These are phyloP conservation scores for Rhinolophus ferrumequinum DNA, from an alignment of 2,113 vertebrate genomes.

Conservation along the genomic window DNA sequence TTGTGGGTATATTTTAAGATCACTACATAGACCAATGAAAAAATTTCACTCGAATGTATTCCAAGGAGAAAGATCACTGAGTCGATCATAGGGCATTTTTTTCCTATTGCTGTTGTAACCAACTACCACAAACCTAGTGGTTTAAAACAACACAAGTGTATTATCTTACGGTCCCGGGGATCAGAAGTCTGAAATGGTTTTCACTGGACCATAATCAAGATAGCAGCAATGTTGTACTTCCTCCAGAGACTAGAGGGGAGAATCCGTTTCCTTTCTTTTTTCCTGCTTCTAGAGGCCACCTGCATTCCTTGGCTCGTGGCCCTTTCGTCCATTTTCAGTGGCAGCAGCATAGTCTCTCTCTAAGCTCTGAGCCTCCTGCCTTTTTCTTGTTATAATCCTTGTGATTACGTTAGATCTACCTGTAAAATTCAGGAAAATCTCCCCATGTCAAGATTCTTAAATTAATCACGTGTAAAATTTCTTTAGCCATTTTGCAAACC, in stretches of 20 bases:
- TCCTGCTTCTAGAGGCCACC: neutral
- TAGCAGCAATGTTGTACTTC: neutral
- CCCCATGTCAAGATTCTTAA: neutral
- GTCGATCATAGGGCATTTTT: neutral
- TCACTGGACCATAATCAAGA: neutral
- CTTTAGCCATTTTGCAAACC: neutral
- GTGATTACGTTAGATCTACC: neutral
- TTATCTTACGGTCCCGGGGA: neutral
- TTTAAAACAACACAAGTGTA: conserved; percentile 6
- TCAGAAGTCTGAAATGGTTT: conserved; percentile 30
- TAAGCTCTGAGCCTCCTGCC: neutral
- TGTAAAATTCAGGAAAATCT: neutral
- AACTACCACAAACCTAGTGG: neutral
- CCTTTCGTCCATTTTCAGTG: neutral
- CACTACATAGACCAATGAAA: neutral
- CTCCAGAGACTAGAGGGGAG: neutral
- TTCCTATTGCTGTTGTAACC: conserved; percentile 28
- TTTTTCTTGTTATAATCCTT: neutral
- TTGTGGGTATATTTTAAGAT: conserved; percentile 42
- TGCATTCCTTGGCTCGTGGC: neutral
- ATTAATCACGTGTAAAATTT: neutral
- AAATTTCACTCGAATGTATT: neutral
- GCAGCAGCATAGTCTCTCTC: neutral
- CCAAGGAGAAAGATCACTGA: neutral
- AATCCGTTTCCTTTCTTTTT: neutral